These are phyloP conservation scores for Muntiacus reevesi DNA, from an alignment of 2,113 vertebrate genomes.

Conservation along the genomic window DNA sequence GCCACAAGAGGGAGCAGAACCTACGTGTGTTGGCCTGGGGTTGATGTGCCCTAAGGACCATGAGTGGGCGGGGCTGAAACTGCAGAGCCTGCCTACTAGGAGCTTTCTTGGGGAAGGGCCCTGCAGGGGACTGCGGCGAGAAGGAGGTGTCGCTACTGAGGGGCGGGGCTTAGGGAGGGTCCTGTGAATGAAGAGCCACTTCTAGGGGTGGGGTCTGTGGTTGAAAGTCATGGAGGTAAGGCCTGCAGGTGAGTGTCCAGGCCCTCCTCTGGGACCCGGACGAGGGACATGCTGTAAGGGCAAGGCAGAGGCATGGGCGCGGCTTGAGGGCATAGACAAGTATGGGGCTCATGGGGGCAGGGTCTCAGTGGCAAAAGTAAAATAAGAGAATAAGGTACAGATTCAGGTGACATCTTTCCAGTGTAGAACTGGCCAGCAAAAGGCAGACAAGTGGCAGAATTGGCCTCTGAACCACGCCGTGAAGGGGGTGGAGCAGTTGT, in stretches of 20 bases:
- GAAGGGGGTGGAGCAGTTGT: background rate
- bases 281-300: background rate
- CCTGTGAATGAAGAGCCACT: background rate
- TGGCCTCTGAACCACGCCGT: background rate
- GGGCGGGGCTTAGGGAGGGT: background rate
- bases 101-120: background rate
- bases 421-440: background rate
- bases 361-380: background rate
- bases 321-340: background rate
- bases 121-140: background rate
- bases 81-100: background rate
- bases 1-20: background rate
- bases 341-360: background rate
- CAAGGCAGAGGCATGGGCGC: background rate
- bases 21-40: background rate
- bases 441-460: background rate
- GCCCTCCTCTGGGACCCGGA: background rate
- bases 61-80: background rate
- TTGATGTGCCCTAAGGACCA: background rate
- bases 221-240: background rate
- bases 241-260: background rate
- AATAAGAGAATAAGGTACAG: background rate
- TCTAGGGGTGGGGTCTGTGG: background rate
- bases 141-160: background rate
- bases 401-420: background rate